These are phyloP conservation scores for Sebastes oblongus DNA, from an alignment of 2,797 vertebrate species.

Conservation along the genomic window DNA sequence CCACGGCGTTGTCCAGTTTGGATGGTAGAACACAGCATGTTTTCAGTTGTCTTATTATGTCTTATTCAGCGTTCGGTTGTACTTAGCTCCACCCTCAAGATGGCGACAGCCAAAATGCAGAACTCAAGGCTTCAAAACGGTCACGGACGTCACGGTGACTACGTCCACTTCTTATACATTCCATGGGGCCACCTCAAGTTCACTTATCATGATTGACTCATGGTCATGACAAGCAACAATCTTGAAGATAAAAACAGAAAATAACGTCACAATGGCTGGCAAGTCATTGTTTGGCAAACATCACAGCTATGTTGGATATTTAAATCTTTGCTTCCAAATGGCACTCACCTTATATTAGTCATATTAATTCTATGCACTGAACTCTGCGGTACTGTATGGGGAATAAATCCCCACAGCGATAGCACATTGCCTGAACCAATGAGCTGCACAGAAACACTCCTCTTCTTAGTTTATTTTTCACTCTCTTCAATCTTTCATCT, in stretches of 20 bases:
- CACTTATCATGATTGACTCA: background rate
- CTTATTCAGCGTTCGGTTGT: too few species aligned
- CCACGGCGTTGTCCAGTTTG: background rate
- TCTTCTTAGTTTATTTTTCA: background rate
- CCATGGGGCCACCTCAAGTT: background rate
- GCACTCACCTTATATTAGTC: background rate
- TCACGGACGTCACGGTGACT: too few species aligned
- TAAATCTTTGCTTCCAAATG: background rate
- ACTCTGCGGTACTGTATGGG: background rate
- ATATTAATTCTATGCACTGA: background rate
- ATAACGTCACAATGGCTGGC: background rate
- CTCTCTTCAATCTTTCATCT: conserved; percentile 8
- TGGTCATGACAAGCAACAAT: background rate
- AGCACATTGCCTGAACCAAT: background rate
- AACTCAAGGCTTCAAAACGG: background rate
- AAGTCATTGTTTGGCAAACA: background rate
- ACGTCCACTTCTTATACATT: background rate
- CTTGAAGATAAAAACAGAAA: background rate
- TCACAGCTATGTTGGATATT: background rate
- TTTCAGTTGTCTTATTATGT: background rate
- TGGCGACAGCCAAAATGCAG: too few species aligned
- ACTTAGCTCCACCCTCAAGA: too few species aligned
- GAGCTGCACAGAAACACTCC: background rate
- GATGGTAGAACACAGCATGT: background rate
- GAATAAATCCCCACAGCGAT: background rate